Base-by-base conservation (phyloP, 2,797 vertebrate species). In the Danio albolineatus region DNA sequence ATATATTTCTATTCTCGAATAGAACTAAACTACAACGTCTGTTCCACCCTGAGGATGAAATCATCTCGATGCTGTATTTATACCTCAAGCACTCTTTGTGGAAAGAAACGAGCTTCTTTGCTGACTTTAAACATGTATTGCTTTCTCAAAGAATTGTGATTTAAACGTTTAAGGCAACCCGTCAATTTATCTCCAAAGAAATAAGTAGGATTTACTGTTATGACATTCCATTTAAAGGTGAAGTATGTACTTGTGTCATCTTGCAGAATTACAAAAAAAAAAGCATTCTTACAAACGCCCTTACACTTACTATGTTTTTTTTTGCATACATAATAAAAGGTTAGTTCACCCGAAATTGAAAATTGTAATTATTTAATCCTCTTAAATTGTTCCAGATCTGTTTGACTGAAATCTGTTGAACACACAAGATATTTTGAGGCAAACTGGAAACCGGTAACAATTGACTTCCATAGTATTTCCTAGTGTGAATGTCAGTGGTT, bases 1-100 rank as follows among this genome's bases (percentile, higher is more conserved):
- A 65, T 57, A 44, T 64, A 76, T 69, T 76, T 84, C 17, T 83
- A 75, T 83, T 84, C 83, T 73, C 66, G 64, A 73, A 81, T 81
- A 76, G 66, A 75, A 67, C 81, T 62, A 66, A 61, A 73, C 76
- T 64, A 77, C 76, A 75, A 41, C 39, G 69, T 59, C 44, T 56
- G 41, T 79, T 72, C 65, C 54, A 41, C 77, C 70, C 51, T 44
- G 80, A 86, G 62, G 80, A 82, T 71, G 61, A 81, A 56, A 80
- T 81, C 83, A 74, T 79, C 67, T 83, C 67, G 79, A 71, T 81
- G 85, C 85, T 81, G 81, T 79, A 73, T 86, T 70, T 75, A 75
- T 82, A 72, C 82, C 79, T 86, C 73, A 64, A 72, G 75, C 65
- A 76, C 77, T 84, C 72, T 59, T 70, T 73, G 39, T 56, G 56